phyloP scores from a whole-genome alignment of 1,140 invertebrate species.

The Lethocerus indicus region DNA sequence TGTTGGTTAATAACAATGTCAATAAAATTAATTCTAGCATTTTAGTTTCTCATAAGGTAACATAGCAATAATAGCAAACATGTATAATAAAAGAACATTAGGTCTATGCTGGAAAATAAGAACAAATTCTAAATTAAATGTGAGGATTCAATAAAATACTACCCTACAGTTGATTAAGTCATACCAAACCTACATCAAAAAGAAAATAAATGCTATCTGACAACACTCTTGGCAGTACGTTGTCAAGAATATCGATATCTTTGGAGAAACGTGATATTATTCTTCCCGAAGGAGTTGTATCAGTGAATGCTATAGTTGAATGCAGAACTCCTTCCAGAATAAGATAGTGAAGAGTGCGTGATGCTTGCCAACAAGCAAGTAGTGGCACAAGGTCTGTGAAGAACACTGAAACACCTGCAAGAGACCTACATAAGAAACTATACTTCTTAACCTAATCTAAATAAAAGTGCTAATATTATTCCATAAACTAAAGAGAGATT shows the following conservation, averaged over 20 bases:
- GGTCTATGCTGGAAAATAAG: background rate
- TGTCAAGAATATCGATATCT: slow-evolving; percentile 51
- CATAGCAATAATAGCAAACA: too few species aligned
- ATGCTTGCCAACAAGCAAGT: slow-evolving; percentile 54
- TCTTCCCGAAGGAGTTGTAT: slow-evolving; percentile 72
- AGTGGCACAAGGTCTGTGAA: slow-evolving; percentile 49
- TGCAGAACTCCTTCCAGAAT: slow-evolving; percentile 35
- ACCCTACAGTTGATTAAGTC: background rate
- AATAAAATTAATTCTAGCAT: too few species aligned
- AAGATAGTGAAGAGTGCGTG: slow-evolving; percentile 49
- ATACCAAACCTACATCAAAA: slow-evolving; percentile 51
- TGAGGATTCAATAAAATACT: background rate
- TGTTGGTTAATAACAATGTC: too few species aligned
- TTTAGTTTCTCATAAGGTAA: too few species aligned
- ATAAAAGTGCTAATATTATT: too few species aligned
- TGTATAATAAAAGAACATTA: background rate
- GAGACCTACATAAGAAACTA: too few species aligned
- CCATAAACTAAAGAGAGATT: too few species aligned
- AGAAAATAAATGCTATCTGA: slow-evolving; percentile 57
- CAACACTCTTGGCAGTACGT: slow-evolving; percentile 45
- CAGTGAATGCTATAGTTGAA: slow-evolving; percentile 55
- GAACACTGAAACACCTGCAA: slow-evolving; percentile 48
- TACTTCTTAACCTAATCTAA: too few species aligned
- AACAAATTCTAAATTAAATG: background rate
- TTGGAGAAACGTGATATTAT: slow-evolving; percentile 68